Conservation (phyloP, 2,888 invertebrate genomes). For the Mechanitis mazaeus region DNA sequence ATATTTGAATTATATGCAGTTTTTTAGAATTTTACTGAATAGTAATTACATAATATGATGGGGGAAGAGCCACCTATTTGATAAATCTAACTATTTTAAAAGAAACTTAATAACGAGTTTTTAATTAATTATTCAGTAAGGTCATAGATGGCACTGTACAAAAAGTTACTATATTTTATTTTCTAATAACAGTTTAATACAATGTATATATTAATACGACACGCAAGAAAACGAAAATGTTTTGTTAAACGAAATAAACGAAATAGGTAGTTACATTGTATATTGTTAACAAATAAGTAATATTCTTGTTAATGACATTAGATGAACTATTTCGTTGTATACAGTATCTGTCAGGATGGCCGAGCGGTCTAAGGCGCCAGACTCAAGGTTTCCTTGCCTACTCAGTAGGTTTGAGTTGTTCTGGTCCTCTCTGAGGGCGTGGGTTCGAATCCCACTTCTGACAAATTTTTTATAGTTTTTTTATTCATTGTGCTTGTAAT, state of each 20-base stretch:
- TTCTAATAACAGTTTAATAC: too few relatives aligned
- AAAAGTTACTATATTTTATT: background rate
- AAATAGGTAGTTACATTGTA: too few relatives aligned
- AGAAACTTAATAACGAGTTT: too few relatives aligned
- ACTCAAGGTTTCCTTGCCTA: slow-evolving; percentile 78
- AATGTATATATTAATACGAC: too few relatives aligned
- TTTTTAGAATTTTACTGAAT: too few relatives aligned
- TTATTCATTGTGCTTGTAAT: background rate
- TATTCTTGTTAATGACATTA: background rate
- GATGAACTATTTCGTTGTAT: slow-evolving; percentile 36
- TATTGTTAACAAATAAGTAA: background rate
- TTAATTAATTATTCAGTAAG: too few relatives aligned
- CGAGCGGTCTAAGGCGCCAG: slow-evolving; percentile 93
- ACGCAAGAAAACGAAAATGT: too few relatives aligned
- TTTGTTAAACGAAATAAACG: too few relatives aligned
- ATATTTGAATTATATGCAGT: too few relatives aligned
- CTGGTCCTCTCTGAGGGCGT: slow-evolving; percentile 89
- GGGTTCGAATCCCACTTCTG: slow-evolving; percentile 90
- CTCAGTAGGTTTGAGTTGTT: slow-evolving; percentile 80
- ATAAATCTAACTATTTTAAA: too few relatives aligned
- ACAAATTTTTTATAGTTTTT: slow-evolving; percentile 65
- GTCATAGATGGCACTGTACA: background rate
- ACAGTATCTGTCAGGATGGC: slow-evolving; percentile 82
- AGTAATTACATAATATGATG: too few relatives aligned
- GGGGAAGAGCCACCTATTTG: too few relatives aligned